Conservation (phyloP, 2,888 invertebrate species). For the Caenorhabditis becei region DNA sequence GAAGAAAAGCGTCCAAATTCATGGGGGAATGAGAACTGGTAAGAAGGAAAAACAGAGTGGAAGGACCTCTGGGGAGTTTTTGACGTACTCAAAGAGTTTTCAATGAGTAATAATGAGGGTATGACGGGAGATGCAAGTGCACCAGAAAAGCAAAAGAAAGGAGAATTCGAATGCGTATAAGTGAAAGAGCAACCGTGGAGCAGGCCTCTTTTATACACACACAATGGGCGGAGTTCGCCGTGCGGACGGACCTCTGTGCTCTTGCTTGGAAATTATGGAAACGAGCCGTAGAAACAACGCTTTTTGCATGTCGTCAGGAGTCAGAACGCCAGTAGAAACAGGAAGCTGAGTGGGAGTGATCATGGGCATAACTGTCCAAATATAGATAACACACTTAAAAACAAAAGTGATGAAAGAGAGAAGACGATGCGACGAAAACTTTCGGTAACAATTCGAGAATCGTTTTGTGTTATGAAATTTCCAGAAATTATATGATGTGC, state of each 20-base stretch:
- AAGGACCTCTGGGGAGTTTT: background rate
- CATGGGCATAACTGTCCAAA: too few relatives aligned
- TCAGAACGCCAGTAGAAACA: background rate
- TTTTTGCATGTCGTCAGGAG: background rate
- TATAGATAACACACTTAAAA: too few relatives aligned
- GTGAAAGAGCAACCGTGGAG: constrained; percentile 41
- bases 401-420: background rate
- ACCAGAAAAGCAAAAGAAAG: constrained; percentile 16
- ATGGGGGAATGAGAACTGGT: background rate
- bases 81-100: background rate
- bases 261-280: constrained; percentile 2
- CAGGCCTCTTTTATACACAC: constrained; percentile 41
- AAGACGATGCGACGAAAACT: background rate
- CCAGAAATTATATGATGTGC: constrained; percentile 25
- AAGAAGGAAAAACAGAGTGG: background rate
- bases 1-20: background rate
- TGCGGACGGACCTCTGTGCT: constrained; percentile 12
- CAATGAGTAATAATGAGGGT: constrained; percentile 3
- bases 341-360: too few relatives aligned
- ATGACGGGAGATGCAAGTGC: background rate
- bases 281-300: background rate
- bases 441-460: background rate
- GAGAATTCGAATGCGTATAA: constrained; percentile 40
- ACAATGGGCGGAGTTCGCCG: constrained; percentile 45
- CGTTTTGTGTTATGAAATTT: constrained; percentile 14